These are phyloP conservation scores for Brachypterus glaber DNA, from an alignment of 2,888 invertebrate genomes.

Conservation along the genomic window DNA sequence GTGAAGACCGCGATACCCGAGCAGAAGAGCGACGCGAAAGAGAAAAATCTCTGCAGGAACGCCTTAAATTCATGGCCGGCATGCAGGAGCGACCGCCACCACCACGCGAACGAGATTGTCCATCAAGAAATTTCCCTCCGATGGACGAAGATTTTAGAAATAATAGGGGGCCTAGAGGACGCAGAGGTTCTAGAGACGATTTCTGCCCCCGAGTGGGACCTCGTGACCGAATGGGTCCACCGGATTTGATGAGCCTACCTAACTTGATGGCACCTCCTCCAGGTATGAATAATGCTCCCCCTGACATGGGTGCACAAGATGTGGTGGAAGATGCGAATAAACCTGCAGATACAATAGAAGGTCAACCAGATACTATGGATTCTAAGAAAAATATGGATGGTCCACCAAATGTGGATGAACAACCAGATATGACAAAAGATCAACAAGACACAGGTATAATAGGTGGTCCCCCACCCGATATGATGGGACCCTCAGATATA, in stretches of 20 bases:
- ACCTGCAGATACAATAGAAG: too few species aligned
- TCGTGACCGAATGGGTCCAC: neutral
- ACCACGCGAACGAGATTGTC: too few species aligned
- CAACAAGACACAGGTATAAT: too few species aligned
- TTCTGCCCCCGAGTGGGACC: neutral
- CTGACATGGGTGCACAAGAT: neutral
- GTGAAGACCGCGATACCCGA: too few species aligned
- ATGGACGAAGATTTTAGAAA: neutral
- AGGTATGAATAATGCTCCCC: neutral
- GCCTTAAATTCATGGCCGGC: constrained; percentile 34
- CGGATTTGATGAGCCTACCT: too few species aligned
- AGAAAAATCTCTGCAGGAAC: constrained; percentile 32
- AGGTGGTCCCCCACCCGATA: constrained; percentile 5
- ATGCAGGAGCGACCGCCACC: constrained; percentile 15
- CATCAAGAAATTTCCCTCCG: neutral
- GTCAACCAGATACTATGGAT: neutral
- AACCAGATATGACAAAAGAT: too few species aligned
- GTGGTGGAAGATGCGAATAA: too few species aligned
- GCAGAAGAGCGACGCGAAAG: constrained; percentile 26
- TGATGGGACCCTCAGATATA: constrained; percentile 5
- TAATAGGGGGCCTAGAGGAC: neutral
- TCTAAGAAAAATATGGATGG: neutral
- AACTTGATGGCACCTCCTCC: neutral
- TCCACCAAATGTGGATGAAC: too few species aligned
- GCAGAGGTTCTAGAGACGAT: neutral